These are phyloP conservation scores for Calidris pugnax DNA, from an alignment of 2,113 vertebrate species.

Conservation along the genomic window DNA sequence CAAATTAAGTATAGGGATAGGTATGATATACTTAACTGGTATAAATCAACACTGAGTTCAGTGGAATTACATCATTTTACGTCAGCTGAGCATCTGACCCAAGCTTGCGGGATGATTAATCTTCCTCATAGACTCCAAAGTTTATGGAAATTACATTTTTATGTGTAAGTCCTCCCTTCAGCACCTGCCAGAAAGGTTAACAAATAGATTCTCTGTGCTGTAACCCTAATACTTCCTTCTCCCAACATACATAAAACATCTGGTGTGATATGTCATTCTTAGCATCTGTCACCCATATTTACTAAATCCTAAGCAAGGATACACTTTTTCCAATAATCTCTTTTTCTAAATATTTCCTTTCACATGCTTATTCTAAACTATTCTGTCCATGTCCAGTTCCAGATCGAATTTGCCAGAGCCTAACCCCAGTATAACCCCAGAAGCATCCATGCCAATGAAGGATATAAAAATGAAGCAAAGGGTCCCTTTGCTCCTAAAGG, in stretches of 20 bases:
- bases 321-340: constrained; percentile 33
- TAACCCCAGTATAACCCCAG: background rate
- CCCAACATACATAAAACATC: constrained; percentile 54
- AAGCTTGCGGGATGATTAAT: constrained; percentile 19
- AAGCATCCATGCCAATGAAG: background rate
- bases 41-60: background rate
- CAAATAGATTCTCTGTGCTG: constrained; percentile 32
- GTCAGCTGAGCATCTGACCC: background rate
- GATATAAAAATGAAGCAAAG: background rate
- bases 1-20: background rate
- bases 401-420: background rate
- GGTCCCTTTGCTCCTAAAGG: background rate
- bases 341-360: constrained; percentile 52
- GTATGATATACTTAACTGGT: background rate
- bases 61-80: background rate
- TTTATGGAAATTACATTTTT: constrained; percentile 28
- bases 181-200: constrained; percentile 56
- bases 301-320: constrained; percentile 50
- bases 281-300: constrained; percentile 69
- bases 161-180: constrained; percentile 50
- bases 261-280: constrained; percentile 49
- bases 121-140: constrained; percentile 8
- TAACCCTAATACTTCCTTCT: constrained; percentile 21
- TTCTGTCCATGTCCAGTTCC: constrained; percentile 11
- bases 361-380: background rate